Evolutionary conservation across 2,797 vertebrate genomes (phyloP).

Genomic region (Tauraco hartlaubi): DNA sequence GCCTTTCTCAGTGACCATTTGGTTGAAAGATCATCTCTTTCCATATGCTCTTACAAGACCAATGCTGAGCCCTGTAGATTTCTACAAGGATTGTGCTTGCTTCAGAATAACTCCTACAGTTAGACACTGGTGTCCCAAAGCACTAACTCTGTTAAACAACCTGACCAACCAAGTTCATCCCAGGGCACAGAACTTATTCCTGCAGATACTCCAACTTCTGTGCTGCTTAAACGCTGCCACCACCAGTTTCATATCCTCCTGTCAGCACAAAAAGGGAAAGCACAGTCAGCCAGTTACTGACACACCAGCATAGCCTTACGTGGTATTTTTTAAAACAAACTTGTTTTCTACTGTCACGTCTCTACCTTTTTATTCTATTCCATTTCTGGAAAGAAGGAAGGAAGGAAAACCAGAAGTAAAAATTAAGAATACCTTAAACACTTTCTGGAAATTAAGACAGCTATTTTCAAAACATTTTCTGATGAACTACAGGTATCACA

Average conservation of each 20-base stretch:
- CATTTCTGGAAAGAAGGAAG: not conserved
- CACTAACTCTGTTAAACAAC: not conserved
- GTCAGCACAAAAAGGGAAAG: not conserved
- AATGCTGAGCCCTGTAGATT: not conserved
- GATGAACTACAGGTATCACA: not conserved
- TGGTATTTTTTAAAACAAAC: not conserved
- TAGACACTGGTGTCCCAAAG: not conserved
- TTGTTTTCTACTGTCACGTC: not conserved
- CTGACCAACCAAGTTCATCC: not conserved
- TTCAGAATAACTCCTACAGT: not conserved
- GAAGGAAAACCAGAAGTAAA: not conserved
- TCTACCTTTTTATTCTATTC: not conserved
- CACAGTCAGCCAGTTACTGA: not conserved
- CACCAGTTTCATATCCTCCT: not conserved
- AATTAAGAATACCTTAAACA: not conserved
- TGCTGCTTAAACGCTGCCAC: not conserved
- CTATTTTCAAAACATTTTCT: not conserved
- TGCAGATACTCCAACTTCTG: not conserved
- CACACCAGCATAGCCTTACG: not conserved
- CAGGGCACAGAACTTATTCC: not conserved
- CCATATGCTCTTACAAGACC: not conserved
- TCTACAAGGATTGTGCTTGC: not conserved
- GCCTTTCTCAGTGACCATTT: not conserved
- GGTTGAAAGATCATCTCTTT: not conserved
- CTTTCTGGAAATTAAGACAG: not conserved